Base-by-base conservation (phyloP, 2,888 invertebrate species). In the Ophion slaviceki region DNA sequence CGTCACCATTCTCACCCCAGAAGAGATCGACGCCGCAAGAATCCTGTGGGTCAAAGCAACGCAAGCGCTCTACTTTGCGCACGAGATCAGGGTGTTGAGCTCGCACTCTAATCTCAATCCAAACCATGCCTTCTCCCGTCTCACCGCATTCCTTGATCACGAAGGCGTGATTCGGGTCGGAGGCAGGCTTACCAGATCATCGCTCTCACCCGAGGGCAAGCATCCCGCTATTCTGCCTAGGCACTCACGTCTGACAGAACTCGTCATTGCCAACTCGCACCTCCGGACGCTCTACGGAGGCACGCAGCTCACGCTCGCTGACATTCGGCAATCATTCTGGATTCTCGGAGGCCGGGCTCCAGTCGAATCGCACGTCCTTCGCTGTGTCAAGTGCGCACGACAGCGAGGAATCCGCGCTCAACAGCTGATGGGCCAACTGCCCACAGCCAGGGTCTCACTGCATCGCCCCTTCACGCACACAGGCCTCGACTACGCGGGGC, bases 401-500 rank as follows among this genome's bases (percentile, higher is more conserved):
- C 64, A 82, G 40, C 71, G 87, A 3, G 84, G 75, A 20, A 53
- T 11, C 2, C 78, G 84, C 17, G 80, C 82, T 0, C 74, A 71
- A 14, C 88, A 87, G 57, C 62, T 88, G 10, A 89, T 89, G 89
- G 88, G 87, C 1, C 85, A 88, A 24, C 77, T 89, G n/a, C 88
- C 88, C 10, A 0, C 6, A 3, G 20, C 62, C 3, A 45, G 89
- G 57, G 82, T 89, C 36, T 72, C 59, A 14, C 85, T 84, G 20
- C 53, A 76, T 5, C 82, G 85, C 6, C 70, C 89, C 0, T 90
- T 89, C 57, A 20, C 32, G 0, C 62, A 68, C 8, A 78, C 86
- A 0, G 88, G 88, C 14, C 78, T 90, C 0, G 88, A 89, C 47
- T 89, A 89, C 62, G 89, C 89, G 0, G 89, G 88, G n/a, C 90